Evolutionary conservation across 2,113 vertebrate species (phyloP).

Genomic region (Helogale parvula): DNA sequence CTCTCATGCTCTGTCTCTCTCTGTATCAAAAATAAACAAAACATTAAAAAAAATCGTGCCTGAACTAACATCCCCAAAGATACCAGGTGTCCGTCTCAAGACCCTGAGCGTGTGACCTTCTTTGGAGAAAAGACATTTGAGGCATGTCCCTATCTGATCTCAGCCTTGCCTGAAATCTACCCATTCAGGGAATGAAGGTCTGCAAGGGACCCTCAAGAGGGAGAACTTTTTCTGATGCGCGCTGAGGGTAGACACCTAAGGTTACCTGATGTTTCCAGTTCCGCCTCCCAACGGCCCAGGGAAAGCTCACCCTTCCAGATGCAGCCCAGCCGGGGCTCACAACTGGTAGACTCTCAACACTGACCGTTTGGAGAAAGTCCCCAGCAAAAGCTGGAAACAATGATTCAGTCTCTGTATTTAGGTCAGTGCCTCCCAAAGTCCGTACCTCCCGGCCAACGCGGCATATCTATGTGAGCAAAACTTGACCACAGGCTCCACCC

Average conservation of each 20-base stretch:
- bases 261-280: neutral
- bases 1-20: too few species aligned
- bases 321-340: neutral
- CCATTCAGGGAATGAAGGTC: neutral
- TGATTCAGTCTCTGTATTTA: neutral
- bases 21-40: too few species aligned
- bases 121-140: neutral
- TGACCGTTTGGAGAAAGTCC: neutral
- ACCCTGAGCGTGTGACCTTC: too few species aligned
- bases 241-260: fast-evolving
- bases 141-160: neutral
- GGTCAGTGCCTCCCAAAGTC: neutral
- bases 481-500: neutral
- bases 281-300: neutral
- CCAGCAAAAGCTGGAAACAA: neutral
- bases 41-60: too few species aligned
- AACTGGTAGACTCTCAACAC: neutral
- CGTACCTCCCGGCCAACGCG: neutral
- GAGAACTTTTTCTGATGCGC: fast-evolving
- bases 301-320: too few species aligned
- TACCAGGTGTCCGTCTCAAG: fast-evolving
- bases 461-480: neutral
- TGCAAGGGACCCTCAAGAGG: too few species aligned
- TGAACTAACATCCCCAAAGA: neutral
- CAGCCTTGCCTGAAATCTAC: neutral